Base-by-base conservation (phyloP, 1,140 invertebrate genomes). In the Drosophila aff. region DNA sequence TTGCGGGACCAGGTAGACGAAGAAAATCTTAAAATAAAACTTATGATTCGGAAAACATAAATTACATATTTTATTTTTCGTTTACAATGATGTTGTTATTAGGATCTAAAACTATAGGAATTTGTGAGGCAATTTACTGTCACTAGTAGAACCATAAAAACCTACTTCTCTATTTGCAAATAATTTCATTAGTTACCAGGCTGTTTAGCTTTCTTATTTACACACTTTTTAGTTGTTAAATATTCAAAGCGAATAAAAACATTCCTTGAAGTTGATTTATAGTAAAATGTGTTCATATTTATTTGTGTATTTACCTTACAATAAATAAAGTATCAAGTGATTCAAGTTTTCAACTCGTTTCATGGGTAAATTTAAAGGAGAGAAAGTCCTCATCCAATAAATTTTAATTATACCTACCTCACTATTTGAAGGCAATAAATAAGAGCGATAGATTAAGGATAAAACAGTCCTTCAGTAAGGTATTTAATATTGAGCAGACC, bases 1-100 rank as follows among this genome's bases (percentile, higher is more conserved):
- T 1, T 55, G 64, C 79, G 61, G 80, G 65, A 80, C 64, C 76
- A 83, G 60, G 7, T 36, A 28, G 28, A 5, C 2, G 1, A 41
- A 43, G 1, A 49, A 16, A 15, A 47, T 26, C 7, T 16, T 46
- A 3, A 21, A 46, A 23, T 23, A 15, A 21, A 11, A 47, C 23
- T 15, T 23, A 46, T 15, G 21, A 15, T 23, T 47, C 23, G 5
- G 11, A 47, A 28, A 46, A 23, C 2, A 21, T 7, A 21, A 1
- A 21, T 3, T 23, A 13, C 2, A 44, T n/a, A 21, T 44, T 21
- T 6, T 13, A 13, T 23, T 23, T 23, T 28, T 28, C 0, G 26
- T 28, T 28, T 28, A 28, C 26, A 28, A 28, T 28, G 5, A 28
- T 6, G 26, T 28, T 28, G 6, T 28, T 6, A 28, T 28, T 6